These are phyloP conservation scores for Hycleus cichorii DNA, from an alignment of 1,140 invertebrate genomes.

Conservation along the genomic window DNA sequence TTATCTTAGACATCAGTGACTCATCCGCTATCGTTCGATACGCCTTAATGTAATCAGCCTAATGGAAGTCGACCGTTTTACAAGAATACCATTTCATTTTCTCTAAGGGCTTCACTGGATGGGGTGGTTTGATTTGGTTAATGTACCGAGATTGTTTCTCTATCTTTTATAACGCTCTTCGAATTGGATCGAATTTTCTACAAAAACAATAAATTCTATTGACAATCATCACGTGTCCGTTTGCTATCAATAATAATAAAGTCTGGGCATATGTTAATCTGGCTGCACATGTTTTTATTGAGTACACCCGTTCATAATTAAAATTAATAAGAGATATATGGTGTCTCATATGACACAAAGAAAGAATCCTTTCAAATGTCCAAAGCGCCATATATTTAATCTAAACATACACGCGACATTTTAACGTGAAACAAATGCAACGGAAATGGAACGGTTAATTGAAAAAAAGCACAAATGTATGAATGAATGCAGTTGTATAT, in stretches of 20 bases:
- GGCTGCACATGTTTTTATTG: conserved; percentile 3
- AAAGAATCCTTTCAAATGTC: conserved; percentile 5
- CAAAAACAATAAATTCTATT: too few species aligned
- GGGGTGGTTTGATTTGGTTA: conserved; percentile 17
- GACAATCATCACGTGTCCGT: too few species aligned
- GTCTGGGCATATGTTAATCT: conserved; percentile 5
- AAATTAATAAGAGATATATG: conserved; percentile 11
- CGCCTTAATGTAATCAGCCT: conserved; percentile 17
- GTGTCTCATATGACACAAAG: background rate
- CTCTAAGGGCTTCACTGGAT: conserved; percentile 17
- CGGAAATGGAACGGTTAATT: conserved; percentile 8
- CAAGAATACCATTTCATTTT: conserved; percentile 27
- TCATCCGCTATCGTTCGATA: conserved; percentile 8
- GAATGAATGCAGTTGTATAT: too few species aligned
- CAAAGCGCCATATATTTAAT: background rate
- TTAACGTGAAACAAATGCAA: conserved; percentile 5
- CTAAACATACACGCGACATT: conserved; percentile 2
- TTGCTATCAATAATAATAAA: too few species aligned
- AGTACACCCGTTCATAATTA: conserved; percentile 7
- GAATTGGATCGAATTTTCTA: too few species aligned
- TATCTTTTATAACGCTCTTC: background rate
- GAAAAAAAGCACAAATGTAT: background rate
- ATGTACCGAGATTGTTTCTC: conserved; percentile 9
- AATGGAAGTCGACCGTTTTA: conserved; percentile 26
- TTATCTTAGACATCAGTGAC: background rate